Base-by-base conservation (phyloP, 1,140 invertebrate genomes). In the Coptotermes formosanus region DNA sequence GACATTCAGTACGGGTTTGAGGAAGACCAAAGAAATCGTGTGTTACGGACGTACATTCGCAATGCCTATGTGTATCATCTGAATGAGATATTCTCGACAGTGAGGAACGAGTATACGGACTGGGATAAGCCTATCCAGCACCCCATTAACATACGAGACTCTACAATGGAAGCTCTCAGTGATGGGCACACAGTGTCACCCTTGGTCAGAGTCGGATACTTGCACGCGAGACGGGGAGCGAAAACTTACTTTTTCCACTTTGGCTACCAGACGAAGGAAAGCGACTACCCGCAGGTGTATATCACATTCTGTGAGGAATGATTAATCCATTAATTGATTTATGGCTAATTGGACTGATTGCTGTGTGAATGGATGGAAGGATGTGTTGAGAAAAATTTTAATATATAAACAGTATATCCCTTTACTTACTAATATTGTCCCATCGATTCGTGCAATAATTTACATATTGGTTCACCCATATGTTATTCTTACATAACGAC, bases 21-120 rank as follows among this genome's bases (percentile, higher is more conserved):
- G 88, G 94, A 95, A 87, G 95, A 96, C 87, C 94, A 95, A 88
- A 92, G 95, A 82, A 95, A 95, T 88, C 92, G 94, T 25, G 92
- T 96, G 84, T 91, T 96, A 44, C 21, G 87, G 55, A 98, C 97
- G 16, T 96, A 97, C 90, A 94, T 96, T 52, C 92, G 97, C 87
- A 98, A 98, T 92, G 93, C 96, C 48, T 97, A 96, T 92, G 93
- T 95, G 44, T 97, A 95, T 90, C 97, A 98, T 90, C 93, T 97
- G 88, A 97, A 97, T 91, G 97, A 98, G 91, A 98, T 98, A 86
- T 97, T 97, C 89, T 95, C 97, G 44, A 97, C 97, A 16, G 94
- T 98, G 21, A 92, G 96, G 48, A 98, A 98, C 91, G 97, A 98
- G 90, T 99, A 99, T 91, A 97, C 96, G 55, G 96, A 98, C 90